Conservation (phyloP, 2,797 vertebrate genomes). For the Eptatretus atami region DNA sequence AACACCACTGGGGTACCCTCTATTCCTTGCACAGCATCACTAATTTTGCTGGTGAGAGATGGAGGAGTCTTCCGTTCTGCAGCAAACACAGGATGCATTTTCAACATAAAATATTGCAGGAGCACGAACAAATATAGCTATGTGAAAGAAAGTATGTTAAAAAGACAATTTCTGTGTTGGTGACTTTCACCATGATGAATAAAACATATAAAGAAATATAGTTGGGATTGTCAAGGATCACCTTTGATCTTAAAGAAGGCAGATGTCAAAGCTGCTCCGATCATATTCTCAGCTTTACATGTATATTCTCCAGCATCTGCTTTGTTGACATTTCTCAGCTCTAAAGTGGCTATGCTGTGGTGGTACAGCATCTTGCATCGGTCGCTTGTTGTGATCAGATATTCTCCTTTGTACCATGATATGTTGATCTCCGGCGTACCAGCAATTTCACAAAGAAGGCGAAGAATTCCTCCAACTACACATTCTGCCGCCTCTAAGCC, state of each 20-base stretch:
- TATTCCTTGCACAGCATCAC: neutral
- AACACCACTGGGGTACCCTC: neutral
- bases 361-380: slow-evolving; percentile 2
- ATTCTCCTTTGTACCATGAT: neutral
- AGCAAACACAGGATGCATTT: neutral
- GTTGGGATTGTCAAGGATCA: neutral
- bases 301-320: slow-evolving; percentile 1
- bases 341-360: neutral
- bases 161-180: too few relatives aligned
- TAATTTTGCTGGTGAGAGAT: slow-evolving; percentile 1
- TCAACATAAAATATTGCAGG: too few relatives aligned
- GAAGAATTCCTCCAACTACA: slow-evolving; percentile 38
- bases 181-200: too few relatives aligned
- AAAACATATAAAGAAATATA: too few relatives aligned
- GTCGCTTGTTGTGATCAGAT: slow-evolving; percentile 2
- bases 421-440: slow-evolving; percentile 21
- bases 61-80: neutral
- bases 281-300: neutral
- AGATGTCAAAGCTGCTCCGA: neutral
- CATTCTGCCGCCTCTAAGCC: slow-evolving; percentile 47
- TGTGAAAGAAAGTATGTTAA: too few relatives aligned
- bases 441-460: slow-evolving; percentile 50
- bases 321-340: neutral
- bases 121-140: too few relatives aligned
- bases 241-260: neutral